These are phyloP conservation scores for Halcyon senegalensis DNA, from an alignment of 2,113 vertebrate species.

Conservation along the genomic window DNA sequence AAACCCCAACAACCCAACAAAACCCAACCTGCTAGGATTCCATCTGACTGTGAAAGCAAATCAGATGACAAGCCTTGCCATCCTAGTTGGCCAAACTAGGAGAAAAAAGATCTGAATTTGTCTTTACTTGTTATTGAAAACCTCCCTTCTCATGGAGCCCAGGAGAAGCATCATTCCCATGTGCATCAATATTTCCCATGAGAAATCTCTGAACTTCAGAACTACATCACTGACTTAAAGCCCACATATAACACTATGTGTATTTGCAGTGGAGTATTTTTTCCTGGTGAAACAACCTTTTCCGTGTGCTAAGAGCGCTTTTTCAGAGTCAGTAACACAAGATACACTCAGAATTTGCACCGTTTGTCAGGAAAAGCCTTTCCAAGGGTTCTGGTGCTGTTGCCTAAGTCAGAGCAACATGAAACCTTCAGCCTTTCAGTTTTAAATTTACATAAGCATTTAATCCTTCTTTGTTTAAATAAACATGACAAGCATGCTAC, in stretches of 20 bases:
- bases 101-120: neutral
- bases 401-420: neutral
- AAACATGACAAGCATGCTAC: neutral
- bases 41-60: neutral
- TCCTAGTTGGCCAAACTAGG: neutral
- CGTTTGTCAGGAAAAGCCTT: neutral
- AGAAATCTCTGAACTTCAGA: neutral
- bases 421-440: neutral
- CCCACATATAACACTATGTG: fast-evolving
- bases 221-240: neutral
- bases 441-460: neutral
- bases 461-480: neutral
- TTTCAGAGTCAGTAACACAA: neutral
- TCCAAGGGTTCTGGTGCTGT: neutral
- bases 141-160: neutral
- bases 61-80: neutral
- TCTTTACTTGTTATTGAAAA: neutral
- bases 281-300: neutral
- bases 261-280: neutral
- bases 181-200: neutral
- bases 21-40: neutral
- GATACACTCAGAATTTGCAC: neutral
- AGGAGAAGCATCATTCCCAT: neutral
- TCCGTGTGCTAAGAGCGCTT: neutral
- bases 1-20: neutral